phyloP scores from a whole-genome alignment of 2,113 vertebrate genomes.

The Cebidichthys violaceus region DNA sequence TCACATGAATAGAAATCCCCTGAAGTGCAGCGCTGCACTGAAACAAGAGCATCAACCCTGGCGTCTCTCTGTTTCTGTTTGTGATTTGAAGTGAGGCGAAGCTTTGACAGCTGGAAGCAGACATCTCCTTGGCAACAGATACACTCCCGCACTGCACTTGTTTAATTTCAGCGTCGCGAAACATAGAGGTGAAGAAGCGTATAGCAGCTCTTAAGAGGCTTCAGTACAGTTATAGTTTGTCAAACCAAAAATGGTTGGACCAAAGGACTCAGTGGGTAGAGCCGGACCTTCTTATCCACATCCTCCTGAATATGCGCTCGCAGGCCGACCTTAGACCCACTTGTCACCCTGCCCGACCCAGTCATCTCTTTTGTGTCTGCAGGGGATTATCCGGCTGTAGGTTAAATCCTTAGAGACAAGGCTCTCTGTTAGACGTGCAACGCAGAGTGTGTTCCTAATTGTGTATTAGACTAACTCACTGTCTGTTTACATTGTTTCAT shows the following conservation, averaged over 20 bases:
- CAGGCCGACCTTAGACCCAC: conserved; percentile 65
- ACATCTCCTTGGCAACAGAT: conserved; percentile 42
- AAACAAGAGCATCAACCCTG: background rate
- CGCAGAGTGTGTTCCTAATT: conserved; percentile 43
- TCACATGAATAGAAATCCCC: conserved; percentile 29
- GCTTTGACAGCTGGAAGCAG: conserved; percentile 45
- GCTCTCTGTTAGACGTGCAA: conserved; percentile 44
- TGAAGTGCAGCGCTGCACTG: conserved; percentile 15
- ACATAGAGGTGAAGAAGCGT: background rate
- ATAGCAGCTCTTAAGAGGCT: background rate
- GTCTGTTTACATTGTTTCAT: conserved; percentile 1
- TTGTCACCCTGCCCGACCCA: conserved; percentile 60
- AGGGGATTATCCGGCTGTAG: conserved; percentile 73
- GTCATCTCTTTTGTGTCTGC: conserved; percentile 79
- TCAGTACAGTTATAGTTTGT: conserved; percentile 10
- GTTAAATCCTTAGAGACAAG: conserved; percentile 71
- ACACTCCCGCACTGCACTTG: conserved; percentile 6
- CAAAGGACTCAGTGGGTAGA: conserved; percentile 11
- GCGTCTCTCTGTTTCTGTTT: conserved; percentile 17
- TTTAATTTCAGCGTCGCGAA: conserved; percentile 21
- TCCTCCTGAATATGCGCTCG: conserved; percentile 48
- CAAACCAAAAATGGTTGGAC: background rate
- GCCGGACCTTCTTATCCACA: conserved; percentile 57
- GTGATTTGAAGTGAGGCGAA: conserved; percentile 37
- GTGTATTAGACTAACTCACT: conserved; percentile 2